Evolutionary conservation across 2,113 vertebrate genomes (phyloP).

Genomic region (Myxocyprinus asiaticus): DNA sequence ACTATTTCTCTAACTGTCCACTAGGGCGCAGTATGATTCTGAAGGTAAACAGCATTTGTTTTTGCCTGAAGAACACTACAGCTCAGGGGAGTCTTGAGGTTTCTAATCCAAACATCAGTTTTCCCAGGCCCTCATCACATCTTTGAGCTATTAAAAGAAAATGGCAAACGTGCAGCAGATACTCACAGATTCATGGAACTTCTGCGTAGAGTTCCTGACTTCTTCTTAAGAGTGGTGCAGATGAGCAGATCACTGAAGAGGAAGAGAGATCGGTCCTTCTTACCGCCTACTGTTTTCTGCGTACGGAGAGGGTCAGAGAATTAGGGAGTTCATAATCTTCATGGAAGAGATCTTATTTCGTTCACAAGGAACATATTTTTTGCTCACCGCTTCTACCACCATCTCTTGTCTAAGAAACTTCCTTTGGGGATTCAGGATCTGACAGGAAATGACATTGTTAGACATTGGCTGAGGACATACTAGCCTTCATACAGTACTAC

Average conservation of each 20-base stretch:
- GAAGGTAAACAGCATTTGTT: not conserved
- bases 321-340: not conserved
- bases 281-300: constrained; percentile 92
- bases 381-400: constrained; percentile 93
- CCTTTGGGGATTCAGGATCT: constrained; percentile 93
- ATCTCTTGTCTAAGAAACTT: constrained; percentile 97
- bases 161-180: too few species aligned
- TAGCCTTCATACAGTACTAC: not conserved
- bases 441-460: constrained; percentile 40
- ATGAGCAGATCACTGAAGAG: constrained; percentile 95
- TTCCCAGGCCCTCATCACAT: constrained; percentile 37
- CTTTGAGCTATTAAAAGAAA: not conserved
- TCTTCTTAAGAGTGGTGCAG: constrained; percentile 96
- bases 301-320: constrained; percentile 10
- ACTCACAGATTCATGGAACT: constrained; percentile 98
- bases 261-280: constrained; percentile 97
- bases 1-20: constrained; percentile 3
- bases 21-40: constrained; percentile 43
- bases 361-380: not conserved
- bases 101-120: constrained; percentile 19
- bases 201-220: constrained; percentile 93
- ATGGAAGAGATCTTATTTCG: not conserved
- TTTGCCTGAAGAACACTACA: not conserved
- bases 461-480: not conserved
- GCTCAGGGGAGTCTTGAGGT: constrained; percentile 11